Conservation (phyloP, 2,797 vertebrate genomes). For the Florisuga fusca region DNA sequence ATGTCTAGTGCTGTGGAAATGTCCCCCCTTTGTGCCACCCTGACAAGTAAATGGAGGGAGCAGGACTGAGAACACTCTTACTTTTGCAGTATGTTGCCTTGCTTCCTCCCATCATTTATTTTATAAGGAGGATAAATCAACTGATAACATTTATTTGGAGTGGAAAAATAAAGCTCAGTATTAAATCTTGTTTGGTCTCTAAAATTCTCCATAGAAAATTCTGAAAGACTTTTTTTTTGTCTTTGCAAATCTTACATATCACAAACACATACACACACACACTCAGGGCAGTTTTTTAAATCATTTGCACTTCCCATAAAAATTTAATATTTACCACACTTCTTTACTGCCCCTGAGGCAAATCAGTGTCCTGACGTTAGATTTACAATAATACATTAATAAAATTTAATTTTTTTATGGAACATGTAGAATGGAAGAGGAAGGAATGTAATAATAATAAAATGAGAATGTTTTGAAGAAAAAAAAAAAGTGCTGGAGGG, state of each 20-base stretch:
- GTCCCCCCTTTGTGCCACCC: accelerated
- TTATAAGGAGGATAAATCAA: conserved; percentile 34
- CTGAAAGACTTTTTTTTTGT: neutral
- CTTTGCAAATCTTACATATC: neutral
- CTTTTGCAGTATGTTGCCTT: neutral
- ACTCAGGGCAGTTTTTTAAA: neutral
- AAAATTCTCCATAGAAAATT: neutral
- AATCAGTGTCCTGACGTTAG: neutral
- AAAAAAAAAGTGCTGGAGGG: neutral
- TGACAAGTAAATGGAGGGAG: neutral
- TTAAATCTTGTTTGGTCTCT: neutral
- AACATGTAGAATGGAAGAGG: neutral
- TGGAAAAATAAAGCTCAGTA: neutral
- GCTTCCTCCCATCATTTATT: neutral
- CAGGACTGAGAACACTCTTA: neutral
- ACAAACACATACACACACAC: accelerated
- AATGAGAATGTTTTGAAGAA: neutral
- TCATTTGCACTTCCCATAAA: neutral
- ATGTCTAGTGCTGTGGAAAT: neutral
- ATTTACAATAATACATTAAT: neutral
- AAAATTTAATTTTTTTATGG: neutral
- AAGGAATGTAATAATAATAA: neutral
- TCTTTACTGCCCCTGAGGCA: neutral
- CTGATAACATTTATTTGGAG: neutral
- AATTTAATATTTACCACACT: neutral